Evolutionary conservation across 2,888 invertebrate genomes (phyloP), one percentile per base, ranked within the genome.

Genomic region (Pammene fasciana): DNA sequence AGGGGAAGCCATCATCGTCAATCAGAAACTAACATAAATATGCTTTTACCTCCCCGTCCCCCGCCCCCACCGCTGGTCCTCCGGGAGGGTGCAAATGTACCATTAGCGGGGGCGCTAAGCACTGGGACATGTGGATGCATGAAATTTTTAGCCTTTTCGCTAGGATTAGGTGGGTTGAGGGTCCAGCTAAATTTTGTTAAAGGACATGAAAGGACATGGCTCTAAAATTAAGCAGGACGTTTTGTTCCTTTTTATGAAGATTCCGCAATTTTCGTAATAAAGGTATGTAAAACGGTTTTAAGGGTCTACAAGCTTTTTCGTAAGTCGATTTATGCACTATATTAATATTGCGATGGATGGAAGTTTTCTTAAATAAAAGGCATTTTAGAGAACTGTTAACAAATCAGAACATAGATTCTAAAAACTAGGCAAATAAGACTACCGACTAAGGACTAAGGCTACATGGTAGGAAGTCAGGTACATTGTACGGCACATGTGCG

Each of bases 21-120:
- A 87, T 90, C 90, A 87, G 87, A 83, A 87, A 86, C 87, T 87
- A 86, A 91, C 91, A 91, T 90, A 91, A 90, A 90, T 90, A 91
- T 90, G 90, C 91, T 91, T 89, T 80, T 78, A 79, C 79, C 72
- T 55, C 70, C 72, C 70, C 65, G 67, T 65, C 73, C 71, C 66
- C 68, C 64, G 48, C 68, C 67, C 72, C 62, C 68, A 26, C 68
- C 62, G 67, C 59, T 65, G 48, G 50, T 56, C 52, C 61, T 56
- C 64, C 14, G 59, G 62, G 70, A 68, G 74, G 74, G 71, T 65
- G 71, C 71, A 62, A 70, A 72, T 62, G 72, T 72, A 73, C 75
- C 70, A 70, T 68, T 72, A 70, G 64, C 56, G 57, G 56, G 71
- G 67, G 71, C 59, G 61, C 68, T 72, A 71, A 70, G 70, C 64